phyloP scores from a whole-genome alignment of 1,140 invertebrate species.

The Drosophila lacteicornis region DNA sequence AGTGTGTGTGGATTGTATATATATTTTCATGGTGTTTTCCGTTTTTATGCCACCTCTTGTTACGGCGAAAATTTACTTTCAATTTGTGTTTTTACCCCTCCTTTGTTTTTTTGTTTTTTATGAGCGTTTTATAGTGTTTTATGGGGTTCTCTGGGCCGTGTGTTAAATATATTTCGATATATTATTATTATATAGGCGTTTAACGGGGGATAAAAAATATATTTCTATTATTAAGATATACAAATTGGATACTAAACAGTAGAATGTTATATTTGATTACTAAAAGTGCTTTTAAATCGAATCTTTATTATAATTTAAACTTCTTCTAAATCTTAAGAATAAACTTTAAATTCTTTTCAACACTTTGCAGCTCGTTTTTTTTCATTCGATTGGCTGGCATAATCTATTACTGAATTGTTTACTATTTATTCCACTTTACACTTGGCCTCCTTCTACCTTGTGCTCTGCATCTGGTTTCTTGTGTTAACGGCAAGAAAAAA shows the following conservation, averaged over 20 bases:
- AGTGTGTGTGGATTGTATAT: conserved; percentile 8
- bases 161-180: background rate
- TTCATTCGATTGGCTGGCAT: conserved; percentile 5
- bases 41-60: conserved; percentile 7
- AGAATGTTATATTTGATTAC: background rate
- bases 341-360: background rate
- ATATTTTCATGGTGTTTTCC: conserved; percentile 18
- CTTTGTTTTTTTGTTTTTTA: conserved; percentile 67
- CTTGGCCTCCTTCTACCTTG: conserved; percentile 20
- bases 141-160: conserved; percentile 1
- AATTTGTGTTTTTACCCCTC: conserved; percentile 45
- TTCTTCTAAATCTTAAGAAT: background rate
- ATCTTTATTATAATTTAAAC: background rate
- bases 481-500: conserved; percentile 28
- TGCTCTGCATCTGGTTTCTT: conserved; percentile 6
- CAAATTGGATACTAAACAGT: background rate
- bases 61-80: conserved; percentile 66
- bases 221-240: background rate
- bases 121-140: conserved; percentile 58
- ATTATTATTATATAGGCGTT: background rate
- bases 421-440: conserved; percentile 30
- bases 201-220: background rate
- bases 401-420: conserved; percentile 30
- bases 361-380: background rate
- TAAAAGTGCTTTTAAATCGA: background rate